A percentile compares a stretch with the other conserved stretches of the same genome.
Evolutionary conservation across 2,797 vertebrate species (phyloP).

Genomic region (Esox lucius): DNA sequence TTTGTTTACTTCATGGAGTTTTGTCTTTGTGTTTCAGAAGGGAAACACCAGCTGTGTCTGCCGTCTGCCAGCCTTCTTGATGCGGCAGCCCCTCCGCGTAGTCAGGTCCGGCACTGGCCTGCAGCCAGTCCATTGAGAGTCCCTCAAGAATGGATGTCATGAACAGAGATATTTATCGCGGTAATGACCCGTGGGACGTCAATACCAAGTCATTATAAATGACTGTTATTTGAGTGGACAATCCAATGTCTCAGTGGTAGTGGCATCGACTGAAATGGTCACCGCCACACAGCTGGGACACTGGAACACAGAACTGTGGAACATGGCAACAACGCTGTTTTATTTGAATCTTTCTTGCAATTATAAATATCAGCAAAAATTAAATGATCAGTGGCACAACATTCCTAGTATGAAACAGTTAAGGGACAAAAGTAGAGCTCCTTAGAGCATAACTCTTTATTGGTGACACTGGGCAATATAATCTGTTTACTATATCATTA

Average conservation of each 20-base stretch:
- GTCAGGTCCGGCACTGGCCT: background rate
- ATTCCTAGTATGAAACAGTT: too few relatives aligned
- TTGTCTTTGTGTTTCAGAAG: background rate
- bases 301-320: background rate
- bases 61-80: constrained; percentile 4
- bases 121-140: background rate
- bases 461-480: background rate
- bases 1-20: background rate
- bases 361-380: background rate
- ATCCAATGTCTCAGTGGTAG: background rate
- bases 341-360: background rate
- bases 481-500: background rate
- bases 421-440: background rate
- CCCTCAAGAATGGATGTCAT: background rate
- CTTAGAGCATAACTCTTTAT: background rate
- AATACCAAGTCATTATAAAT: background rate
- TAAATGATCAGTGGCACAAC: background rate
- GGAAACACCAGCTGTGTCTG: background rate
- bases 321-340: background rate
- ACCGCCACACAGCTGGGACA: background rate
- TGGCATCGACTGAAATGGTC: background rate
- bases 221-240: background rate
- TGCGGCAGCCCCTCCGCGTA: background rate
- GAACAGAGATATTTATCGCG: background rate
- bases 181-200: background rate